phyloP scores from a whole-genome alignment of 2,888 invertebrate genomes.

The Amiota communis region DNA sequence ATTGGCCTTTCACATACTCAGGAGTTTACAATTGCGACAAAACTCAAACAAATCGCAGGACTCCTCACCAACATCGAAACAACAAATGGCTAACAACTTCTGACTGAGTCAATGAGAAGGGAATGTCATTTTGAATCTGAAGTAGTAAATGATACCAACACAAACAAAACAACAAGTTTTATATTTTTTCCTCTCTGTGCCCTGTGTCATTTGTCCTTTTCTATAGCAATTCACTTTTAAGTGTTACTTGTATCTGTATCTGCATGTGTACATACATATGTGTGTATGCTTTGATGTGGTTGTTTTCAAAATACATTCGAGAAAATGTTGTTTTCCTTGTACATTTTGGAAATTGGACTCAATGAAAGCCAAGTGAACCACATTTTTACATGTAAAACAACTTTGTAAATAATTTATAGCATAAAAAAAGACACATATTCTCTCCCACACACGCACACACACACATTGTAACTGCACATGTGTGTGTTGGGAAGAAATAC shows the following conservation, averaged over 20 bases:
- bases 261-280: slow-evolving; percentile 11
- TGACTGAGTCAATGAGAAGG: too few species aligned
- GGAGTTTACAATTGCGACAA: too few species aligned
- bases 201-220: background rate
- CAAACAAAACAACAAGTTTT: background rate
- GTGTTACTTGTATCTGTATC: slow-evolving; percentile 7
- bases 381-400: slow-evolving; percentile 31
- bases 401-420: slow-evolving; percentile 23
- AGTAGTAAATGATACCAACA: background rate
- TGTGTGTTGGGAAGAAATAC: slow-evolving; percentile 34
- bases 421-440: slow-evolving; percentile 3
- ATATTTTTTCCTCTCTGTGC: background rate
- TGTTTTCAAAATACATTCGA: slow-evolving; percentile 31
- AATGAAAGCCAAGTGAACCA: slow-evolving; percentile 53
- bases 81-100: too few species aligned
- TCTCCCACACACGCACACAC: background rate
- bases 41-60: too few species aligned
- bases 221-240: slow-evolving; percentile 8
- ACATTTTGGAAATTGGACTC: slow-evolving; percentile 63
- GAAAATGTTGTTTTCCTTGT: slow-evolving; percentile 51
- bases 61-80: too few species aligned
- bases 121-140: background rate
- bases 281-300: slow-evolving; percentile 63
- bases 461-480: background rate
- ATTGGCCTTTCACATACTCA: background rate